phyloP scores from a whole-genome alignment of 2,797 vertebrate species.

The Pangasius krempfi region DNA sequence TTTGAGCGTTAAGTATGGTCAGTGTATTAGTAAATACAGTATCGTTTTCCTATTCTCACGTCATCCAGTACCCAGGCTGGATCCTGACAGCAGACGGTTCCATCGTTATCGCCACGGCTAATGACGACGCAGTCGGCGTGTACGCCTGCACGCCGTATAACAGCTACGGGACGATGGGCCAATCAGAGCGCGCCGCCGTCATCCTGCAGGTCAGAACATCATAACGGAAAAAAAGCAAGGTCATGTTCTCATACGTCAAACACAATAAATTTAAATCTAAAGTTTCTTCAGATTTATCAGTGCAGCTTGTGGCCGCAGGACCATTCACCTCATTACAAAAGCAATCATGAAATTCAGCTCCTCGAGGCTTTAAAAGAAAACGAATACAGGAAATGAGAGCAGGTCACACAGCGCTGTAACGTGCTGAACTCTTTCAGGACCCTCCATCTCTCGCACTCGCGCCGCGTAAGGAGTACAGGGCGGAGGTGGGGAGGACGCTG shows the following conservation, averaged over 20 bases:
- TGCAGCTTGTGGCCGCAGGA: neutral
- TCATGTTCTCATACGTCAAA: neutral
- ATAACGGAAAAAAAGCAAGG: neutral
- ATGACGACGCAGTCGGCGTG: constrained; percentile 83
- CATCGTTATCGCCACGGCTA: constrained; percentile 82
- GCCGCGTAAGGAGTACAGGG: constrained; percentile 84
- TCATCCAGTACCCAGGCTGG: constrained; percentile 88
- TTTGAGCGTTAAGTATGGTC: neutral
- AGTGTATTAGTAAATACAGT: neutral
- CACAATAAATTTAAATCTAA: neutral
- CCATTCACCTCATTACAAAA: neutral
- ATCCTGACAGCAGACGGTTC: constrained; percentile 78
- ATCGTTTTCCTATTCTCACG: neutral
- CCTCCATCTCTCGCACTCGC: constrained; percentile 82
- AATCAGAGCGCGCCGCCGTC: constrained; percentile 78
- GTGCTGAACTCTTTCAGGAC: constrained; percentile 73
- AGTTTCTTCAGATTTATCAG: neutral
- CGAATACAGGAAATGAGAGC: neutral
- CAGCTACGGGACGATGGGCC: constrained; percentile 85
- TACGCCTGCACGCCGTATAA: constrained; percentile 91
- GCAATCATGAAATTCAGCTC: neutral
- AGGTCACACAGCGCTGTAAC: neutral
- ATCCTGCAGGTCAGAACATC: constrained; percentile 81
- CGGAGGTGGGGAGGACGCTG: constrained; percentile 82
- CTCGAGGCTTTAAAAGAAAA: neutral